Percentiles rank a stretch among this genome's conserved stretches.
Evolutionary conservation across 2,888 invertebrate genomes (phyloP).

Genomic region (Heliconius hortense): DNA sequence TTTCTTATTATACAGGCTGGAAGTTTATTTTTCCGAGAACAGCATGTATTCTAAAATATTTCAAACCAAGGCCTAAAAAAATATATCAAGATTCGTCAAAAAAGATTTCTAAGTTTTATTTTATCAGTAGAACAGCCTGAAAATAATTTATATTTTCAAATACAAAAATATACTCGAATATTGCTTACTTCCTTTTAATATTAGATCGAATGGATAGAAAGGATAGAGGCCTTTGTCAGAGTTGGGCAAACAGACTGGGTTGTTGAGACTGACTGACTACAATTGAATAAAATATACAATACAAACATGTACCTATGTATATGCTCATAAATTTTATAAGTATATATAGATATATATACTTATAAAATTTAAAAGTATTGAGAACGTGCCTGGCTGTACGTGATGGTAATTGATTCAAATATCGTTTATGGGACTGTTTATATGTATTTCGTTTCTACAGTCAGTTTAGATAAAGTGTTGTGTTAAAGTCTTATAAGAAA

Average conservation of each 20-base stretch:
- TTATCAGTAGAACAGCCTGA: background rate
- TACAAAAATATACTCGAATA: background rate
- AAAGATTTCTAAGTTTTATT: background rate
- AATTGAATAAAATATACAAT: background rate
- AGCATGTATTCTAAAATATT: too few species aligned
- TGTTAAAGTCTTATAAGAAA: background rate
- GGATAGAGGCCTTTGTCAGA: background rate
- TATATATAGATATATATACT: background rate
- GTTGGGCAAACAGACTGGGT: background rate
- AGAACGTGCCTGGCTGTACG: background rate
- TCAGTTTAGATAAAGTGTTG: background rate
- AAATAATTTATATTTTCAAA: background rate
- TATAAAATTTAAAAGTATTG: background rate
- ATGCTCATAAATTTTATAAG: too few species aligned
- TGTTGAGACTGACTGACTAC: background rate
- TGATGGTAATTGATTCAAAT: background rate
- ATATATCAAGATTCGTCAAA: too few species aligned
- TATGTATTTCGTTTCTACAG: background rate
- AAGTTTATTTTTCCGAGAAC: too few species aligned
- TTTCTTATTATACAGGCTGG: slow-evolving; percentile 8
- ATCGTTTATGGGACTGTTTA: background rate
- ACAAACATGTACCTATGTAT: background rate
- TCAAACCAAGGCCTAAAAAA: too few species aligned
- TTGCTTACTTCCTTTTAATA: slow-evolving; percentile 4
- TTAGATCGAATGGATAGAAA: background rate